Evolutionary conservation across 2,113 vertebrate species (phyloP).

Genomic region (Genyomyrus donnyi): DNA sequence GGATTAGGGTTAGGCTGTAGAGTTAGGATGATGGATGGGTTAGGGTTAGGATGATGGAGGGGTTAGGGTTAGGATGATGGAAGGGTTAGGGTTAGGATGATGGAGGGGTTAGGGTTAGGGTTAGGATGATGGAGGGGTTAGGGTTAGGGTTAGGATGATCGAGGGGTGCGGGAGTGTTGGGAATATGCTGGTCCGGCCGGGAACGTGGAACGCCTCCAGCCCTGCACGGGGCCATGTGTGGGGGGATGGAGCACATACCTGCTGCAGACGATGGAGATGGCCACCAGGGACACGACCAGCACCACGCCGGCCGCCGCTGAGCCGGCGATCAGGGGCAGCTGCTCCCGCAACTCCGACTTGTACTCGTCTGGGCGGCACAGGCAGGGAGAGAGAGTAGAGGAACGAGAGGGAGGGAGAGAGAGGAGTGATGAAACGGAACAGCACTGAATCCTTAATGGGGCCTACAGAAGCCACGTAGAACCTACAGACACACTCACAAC

Average conservation of each 20-base stretch:
- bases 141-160: neutral
- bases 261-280: constrained; percentile 86
- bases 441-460: neutral
- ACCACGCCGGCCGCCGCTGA: constrained; percentile 79
- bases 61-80: neutral
- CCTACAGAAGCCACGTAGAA: neutral
- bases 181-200: neutral
- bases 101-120: too few species aligned
- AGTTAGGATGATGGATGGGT: neutral
- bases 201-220: neutral
- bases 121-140: too few species aligned
- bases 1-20: neutral
- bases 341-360: constrained; percentile 86
- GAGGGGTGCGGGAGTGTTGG: neutral
- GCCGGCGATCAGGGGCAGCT: constrained; percentile 85
- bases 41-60: too few species aligned
- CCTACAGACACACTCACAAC: neutral
- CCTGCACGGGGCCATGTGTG: too few species aligned
- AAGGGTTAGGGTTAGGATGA: too few species aligned
- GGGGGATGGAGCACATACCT: constrained; percentile 55
- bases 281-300: constrained; percentile 84
- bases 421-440: neutral
- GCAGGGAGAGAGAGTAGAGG: too few species aligned
- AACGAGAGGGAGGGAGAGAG: neutral
- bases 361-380: constrained; percentile 71